Base-by-base conservation (phyloP, 2,888 invertebrate species). In the Lasioglossum figueresi region DNA sequence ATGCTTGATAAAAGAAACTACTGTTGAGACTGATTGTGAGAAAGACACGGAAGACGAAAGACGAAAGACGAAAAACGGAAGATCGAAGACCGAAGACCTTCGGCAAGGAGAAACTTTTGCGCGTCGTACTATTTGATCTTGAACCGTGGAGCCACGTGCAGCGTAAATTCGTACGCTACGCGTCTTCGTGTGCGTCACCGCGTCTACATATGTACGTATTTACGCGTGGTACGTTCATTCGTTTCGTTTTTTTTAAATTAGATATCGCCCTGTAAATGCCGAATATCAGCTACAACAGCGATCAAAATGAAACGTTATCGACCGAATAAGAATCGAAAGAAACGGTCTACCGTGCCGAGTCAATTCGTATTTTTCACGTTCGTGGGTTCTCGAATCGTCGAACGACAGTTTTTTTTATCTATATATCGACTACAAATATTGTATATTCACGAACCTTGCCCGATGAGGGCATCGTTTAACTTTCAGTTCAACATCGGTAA, bases 41-140 rank as follows among this genome's bases (percentile, higher is more conserved):
- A 40, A 40, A n/a, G 63, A 66, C 19, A 40, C 76, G 66, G 68
- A 83, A 80, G 63, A 19, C 31, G 63, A 27, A 83, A 79, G 48
- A 48, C 19, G 52, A 56, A n/a, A 56, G n/a, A n/a, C 12, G 56
- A 8, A 56, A 56, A 12, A 56, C n/a, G 10, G 10, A 56, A 56
- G 10, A 45, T 72, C 66, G 76, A 83, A 80, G 63, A 19, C 16
- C 27, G 23, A 76, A 79, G 72, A 79, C 79, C 79, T 85, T 84
- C 56, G 27, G 43, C 43, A 73, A 80, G 73, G 76, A 66, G 74
- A 85, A 84, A 76, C 76, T 80, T 85, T 56, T 85, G 85, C 77
- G 85, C 74, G 45, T 84, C 63, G 74, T 45, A 75, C 48, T 80
- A 43, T 84, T 75, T 52, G 70, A 77, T 79, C 85, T 77, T 80